Conservation (phyloP, 2,888 invertebrate genomes). For the Mystacides longicornis region DNA sequence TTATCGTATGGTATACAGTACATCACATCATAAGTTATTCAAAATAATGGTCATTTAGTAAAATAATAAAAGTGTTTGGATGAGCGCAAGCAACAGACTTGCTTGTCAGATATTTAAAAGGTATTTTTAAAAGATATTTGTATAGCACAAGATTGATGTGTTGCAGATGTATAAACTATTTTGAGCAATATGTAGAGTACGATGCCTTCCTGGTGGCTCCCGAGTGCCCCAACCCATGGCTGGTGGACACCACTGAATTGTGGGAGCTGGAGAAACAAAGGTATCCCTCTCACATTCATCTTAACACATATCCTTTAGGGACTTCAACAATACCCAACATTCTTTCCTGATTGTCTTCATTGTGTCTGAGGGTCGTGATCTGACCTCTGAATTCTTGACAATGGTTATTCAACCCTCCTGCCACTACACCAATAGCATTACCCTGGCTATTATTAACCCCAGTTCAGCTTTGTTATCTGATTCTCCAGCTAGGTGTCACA, state of each 20-base stretch:
- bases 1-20: too few species aligned
- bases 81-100: neutral
- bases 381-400: too few species aligned
- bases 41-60: too few species aligned
- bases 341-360: too few species aligned
- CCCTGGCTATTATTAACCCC: neutral
- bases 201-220: conserved; percentile 90
- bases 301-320: too few species aligned
- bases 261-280: conserved; percentile 95
- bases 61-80: neutral
- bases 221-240: conserved; percentile 96
- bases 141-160: neutral
- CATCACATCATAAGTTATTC: too few species aligned
- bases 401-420: too few species aligned
- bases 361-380: too few species aligned
- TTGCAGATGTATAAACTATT: conserved; percentile 76
- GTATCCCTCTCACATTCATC: conserved; percentile 37
- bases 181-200: conserved; percentile 93
- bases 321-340: too few species aligned
- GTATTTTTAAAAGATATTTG: too few species aligned
- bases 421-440: neutral
- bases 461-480: too few species aligned
- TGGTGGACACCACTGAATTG: conserved; percentile 88
- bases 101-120: neutral
- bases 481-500: neutral